phyloP scores from a whole-genome alignment of 2,113 vertebrate species.

The Albula goreensis region DNA sequence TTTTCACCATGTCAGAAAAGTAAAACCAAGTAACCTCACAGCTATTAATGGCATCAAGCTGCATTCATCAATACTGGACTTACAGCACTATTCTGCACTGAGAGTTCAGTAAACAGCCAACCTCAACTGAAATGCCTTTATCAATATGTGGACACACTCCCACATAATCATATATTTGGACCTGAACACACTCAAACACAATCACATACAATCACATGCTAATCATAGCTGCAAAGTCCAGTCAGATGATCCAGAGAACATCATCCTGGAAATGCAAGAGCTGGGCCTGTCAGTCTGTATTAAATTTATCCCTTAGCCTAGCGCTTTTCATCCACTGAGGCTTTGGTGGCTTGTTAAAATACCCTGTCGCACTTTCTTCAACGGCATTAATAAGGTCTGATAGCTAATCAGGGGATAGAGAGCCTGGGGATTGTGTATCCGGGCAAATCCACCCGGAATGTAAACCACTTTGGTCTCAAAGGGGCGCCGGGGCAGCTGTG shows the following conservation, averaged over 20 bases:
- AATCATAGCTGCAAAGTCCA: neutral
- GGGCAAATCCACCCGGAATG: constrained; percentile 72
- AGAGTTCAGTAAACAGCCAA: too few species aligned
- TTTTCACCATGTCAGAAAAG: neutral
- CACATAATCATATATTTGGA: neutral
- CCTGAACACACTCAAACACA: neutral
- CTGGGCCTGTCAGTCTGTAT: constrained; percentile 25
- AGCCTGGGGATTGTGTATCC: constrained; percentile 68
- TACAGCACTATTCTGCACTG: neutral
- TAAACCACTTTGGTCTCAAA: constrained; percentile 59
- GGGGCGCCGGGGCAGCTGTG: constrained; percentile 67
- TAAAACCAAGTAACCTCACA: neutral
- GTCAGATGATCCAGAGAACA: neutral
- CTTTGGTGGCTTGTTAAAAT: constrained; percentile 52
- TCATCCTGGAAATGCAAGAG: constrained; percentile 8
- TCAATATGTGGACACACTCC: neutral
- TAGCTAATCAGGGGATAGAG: constrained; percentile 59
- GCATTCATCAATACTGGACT: neutral
- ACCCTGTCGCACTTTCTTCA: constrained; percentile 43
- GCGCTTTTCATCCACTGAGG: constrained; percentile 35
- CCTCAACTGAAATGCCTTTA: too few species aligned
- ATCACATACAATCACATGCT: neutral
- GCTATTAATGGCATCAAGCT: neutral
- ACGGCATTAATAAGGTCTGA: constrained; percentile 55
- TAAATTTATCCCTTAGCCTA: constrained; percentile 23